Base-by-base conservation (phyloP, 2,797 vertebrate genomes). In the Delichon dasypus region DNA sequence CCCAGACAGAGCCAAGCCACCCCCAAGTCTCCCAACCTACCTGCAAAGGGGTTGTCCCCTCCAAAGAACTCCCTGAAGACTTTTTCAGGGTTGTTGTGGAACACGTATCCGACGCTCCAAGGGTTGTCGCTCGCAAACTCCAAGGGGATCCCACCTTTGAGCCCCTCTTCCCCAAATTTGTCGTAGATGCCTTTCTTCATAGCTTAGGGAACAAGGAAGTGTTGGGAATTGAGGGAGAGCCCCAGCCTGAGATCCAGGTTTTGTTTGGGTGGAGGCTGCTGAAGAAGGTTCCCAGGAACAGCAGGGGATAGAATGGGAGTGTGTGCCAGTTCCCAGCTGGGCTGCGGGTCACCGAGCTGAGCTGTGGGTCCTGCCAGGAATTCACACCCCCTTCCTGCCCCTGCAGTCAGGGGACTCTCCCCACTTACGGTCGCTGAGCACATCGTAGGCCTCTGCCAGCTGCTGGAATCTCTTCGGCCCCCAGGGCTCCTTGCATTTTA, bases 1-100 rank as follows among this genome's bases (percentile, higher is more conserved):
- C 51, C 11, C 25, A 40, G 25, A 13, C 29, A 47, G n/a, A 40
- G 2, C 42, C 34, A 50, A 48, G 17, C 2, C 16, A 40, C 20
- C 11, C 23, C 10, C 12, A 4, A 2, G 3, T 12, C 9, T 70
- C 77, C 22, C 61, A 4, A 0, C 97, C 94, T 95, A 99, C 99
- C 99, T 73, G 98, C 97, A 95, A 99, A 99, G 29, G 99, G 99
- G 93, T 99, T 99, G 96, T 99, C 98, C 51, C 98, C 98, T 20
- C 99, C 99, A 10, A 99, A 99, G 94, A 99, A 99, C 42, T 99
- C 98, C 47, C 89, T 98, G 97, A 99, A 99, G 42, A 98, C 98
- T 93, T 98, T 99, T 0, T 98, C 97, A 2, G 99, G 98, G 88
- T 99, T 98, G 47, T 98, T 98, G 18, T 99, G 99, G 96, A 99